Percentiles rank a stretch among this genome's conserved stretches.
Conservation (phyloP, 2,113 vertebrate species). For the Hemibagrus wyckioides region DNA sequence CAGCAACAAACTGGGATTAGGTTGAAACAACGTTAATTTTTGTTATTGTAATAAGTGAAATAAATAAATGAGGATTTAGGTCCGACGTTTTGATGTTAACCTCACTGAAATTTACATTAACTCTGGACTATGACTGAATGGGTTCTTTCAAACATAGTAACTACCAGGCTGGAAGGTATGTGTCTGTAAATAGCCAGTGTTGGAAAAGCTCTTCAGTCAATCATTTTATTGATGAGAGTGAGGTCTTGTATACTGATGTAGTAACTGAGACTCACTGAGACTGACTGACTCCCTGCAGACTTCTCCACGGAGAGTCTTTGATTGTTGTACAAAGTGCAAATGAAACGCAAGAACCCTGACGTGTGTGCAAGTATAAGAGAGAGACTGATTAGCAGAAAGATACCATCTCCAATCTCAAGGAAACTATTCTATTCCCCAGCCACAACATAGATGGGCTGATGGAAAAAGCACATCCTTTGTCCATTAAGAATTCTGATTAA, state of each 20-base stretch:
- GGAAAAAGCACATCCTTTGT: conserved; percentile 5
- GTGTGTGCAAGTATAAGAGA: background rate
- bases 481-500: conserved; percentile 17
- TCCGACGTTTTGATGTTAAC: background rate
- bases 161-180: background rate
- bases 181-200: background rate
- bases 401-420: background rate
- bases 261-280: conserved; percentile 55
- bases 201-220: background rate
- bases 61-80: background rate
- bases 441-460: background rate
- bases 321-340: conserved; percentile 51
- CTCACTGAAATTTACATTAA: background rate
- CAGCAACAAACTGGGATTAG: background rate
- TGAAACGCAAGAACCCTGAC: conserved; percentile 34
- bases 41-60: background rate
- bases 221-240: conserved; percentile 37
- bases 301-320: conserved; percentile 56
- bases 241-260: conserved; percentile 41
- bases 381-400: conserved; percentile 7
- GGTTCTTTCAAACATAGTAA: background rate
- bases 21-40: background rate
- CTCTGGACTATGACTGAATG: background rate
- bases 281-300: conserved; percentile 53
- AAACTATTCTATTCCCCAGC: background rate